Evolutionary conservation across 2,888 invertebrate species (phyloP).

Genomic region (Tenthredo distinguenda): DNA sequence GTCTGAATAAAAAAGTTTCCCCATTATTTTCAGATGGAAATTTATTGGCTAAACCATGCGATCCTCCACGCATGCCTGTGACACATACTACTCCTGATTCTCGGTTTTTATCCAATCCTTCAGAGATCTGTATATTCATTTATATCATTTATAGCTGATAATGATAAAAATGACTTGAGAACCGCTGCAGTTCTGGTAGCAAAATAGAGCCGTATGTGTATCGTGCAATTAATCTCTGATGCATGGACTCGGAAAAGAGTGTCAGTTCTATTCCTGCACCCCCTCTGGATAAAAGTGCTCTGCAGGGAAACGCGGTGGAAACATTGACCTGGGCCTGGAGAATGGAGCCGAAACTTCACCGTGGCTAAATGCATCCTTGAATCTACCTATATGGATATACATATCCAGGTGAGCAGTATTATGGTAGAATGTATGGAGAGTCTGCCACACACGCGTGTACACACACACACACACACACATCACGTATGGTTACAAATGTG

Average conservation of each 20-base stretch:
- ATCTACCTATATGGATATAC: conserved; percentile 12
- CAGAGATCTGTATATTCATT: background rate
- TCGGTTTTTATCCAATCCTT: background rate
- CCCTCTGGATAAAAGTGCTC: background rate
- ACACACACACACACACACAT: background rate
- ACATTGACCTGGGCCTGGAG: conserved; percentile 16
- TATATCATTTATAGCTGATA: background rate
- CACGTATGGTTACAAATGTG: background rate
- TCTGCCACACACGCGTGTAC: too few species aligned
- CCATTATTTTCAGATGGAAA: background rate
- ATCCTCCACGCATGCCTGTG: background rate
- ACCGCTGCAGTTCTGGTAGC: background rate
- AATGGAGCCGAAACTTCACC: conserved; percentile 34
- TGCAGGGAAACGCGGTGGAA: conserved; percentile 12
- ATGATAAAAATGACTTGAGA: background rate
- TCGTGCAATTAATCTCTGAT: conserved; percentile 46
- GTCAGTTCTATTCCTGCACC: conserved; percentile 16
- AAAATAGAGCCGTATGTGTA: conserved; percentile 17
- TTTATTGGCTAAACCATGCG: background rate
- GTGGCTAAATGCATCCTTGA: conserved; percentile 37
- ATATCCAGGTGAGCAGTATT: background rate
- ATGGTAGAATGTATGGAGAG: conserved; percentile 4
- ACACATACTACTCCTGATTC: background rate
- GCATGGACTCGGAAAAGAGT: conserved; percentile 27
- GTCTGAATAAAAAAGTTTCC: conserved; percentile 4